Evolutionary conservation across 2,888 invertebrate species (phyloP), one percentile per base, ranked within the genome.

Genomic region (Stenchaetothrips biformis): DNA sequence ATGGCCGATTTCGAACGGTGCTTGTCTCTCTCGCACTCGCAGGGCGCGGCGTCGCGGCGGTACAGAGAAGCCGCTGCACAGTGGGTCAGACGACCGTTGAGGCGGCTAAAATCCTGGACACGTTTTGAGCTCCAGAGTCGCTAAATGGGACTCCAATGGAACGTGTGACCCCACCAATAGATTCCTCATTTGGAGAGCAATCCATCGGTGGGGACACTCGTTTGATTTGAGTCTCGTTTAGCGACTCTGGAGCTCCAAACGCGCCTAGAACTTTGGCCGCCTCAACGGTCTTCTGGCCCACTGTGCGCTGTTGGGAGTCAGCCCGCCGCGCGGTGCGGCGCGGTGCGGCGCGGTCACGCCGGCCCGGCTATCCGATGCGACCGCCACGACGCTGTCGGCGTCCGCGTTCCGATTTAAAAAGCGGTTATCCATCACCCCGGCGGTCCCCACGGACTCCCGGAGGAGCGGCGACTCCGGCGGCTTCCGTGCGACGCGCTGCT

Each of bases 341-440:
- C 53, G 16, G 37, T 37, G 37, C 37, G 1, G 37, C 37, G 37
- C 37, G 37, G 37, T 37, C 37, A 37, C 37, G 37, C 37, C 37
- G 37, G 37, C 37, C 37, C 37, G 37, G 37, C 37, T 37, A 37
- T 37, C 37, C 37, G 37, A 37, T 37, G 37, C 37, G 37, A 37
- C 37, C 37, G 37, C 37, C 37, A 37, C 37, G 37, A 37, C 53
- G 9, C 53, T 9, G 53, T 53, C 53, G n/a, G n/a, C 67, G 21
- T n/a, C 67, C 18, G 67, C 67, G 67, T 74, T 74, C 67, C 67
- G 67, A 74, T 74, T 74, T 74, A 74, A 74, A 74, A 74, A 74
- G 67, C 67, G 25, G 67, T 25, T 21, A 74, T 74, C 67, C 67
- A 25, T 74, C 67, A 74, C 21, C 67, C 21, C 21, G 18, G n/a